Evolutionary conservation across 2,113 vertebrate species (phyloP).

Genomic region (Zonotrichia leucophrys): DNA sequence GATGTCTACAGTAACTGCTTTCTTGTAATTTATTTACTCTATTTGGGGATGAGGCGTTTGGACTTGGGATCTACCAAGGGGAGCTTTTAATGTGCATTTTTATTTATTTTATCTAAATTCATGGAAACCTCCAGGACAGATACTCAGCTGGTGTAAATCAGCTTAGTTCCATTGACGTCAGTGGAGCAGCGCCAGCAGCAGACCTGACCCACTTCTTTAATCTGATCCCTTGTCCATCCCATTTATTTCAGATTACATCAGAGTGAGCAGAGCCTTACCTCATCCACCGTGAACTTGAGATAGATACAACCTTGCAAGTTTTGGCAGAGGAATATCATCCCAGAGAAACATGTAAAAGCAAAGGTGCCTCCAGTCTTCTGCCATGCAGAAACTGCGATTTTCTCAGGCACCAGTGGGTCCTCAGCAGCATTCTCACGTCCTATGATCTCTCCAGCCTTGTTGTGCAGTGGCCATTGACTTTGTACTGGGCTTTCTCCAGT

Average conservation of each 20-base stretch:
- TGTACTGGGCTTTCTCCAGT: background rate
- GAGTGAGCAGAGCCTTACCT: constrained; percentile 26
- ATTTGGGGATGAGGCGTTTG: background rate
- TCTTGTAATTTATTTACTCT: constrained; percentile 14
- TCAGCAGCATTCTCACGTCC: background rate
- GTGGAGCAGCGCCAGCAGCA: background rate
- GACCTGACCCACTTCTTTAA: constrained; percentile 64
- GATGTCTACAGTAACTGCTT: background rate
- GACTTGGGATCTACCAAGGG: background rate
- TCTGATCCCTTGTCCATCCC: constrained; percentile 58
- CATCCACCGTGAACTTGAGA: constrained; percentile 11
- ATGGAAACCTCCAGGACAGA: constrained; percentile 9
- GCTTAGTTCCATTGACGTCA: constrained; percentile 62
- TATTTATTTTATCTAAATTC: constrained; percentile 33
- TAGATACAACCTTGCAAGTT: constrained; percentile 3
- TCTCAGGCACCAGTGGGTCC: background rate
- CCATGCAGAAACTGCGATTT: background rate
- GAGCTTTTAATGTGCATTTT: background rate
- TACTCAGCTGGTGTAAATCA: constrained; percentile 53
- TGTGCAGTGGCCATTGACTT: background rate
- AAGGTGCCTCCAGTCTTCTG: background rate
- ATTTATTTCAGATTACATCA: constrained; percentile 59
- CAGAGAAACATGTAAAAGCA: background rate
- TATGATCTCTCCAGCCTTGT: background rate
- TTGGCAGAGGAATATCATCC: background rate